These are phyloP conservation scores for Merluccius polli DNA, from an alignment of 2,797 vertebrate genomes.

Conservation along the genomic window DNA sequence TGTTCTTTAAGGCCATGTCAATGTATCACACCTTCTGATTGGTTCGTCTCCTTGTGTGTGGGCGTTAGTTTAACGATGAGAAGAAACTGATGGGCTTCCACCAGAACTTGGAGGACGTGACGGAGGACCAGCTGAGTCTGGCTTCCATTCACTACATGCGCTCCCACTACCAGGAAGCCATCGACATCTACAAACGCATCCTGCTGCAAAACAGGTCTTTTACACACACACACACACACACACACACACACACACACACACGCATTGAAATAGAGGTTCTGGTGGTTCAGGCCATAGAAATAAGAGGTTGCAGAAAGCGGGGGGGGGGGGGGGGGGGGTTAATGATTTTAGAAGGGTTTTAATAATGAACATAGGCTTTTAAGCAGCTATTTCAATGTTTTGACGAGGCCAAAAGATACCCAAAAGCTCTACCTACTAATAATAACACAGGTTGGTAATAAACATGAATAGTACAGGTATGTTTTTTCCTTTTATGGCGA, in stretches of 20 bases:
- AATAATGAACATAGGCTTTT: no score
- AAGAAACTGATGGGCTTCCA: conserved; percentile 96
- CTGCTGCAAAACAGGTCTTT: conserved; percentile 87
- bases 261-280: no score
- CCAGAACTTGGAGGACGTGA: conserved; percentile 94
- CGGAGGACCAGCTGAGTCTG: conserved; percentile 95
- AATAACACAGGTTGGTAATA: no score
- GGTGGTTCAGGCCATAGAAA: no score
- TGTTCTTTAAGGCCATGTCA: not conserved
- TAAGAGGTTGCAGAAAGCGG: no score
- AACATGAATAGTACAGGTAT: no score
- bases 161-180: conserved; percentile 96
- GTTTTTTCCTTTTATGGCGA: no score
- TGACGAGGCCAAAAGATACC: no score
- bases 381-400: no score
- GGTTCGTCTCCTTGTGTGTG: not conserved
- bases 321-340: no score
- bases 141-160: conserved; percentile 99
- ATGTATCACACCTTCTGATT: not conserved
- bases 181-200: conserved; percentile 97
- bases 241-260: not conserved
- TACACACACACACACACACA: not conserved
- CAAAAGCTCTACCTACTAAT: no score
- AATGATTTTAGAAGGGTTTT: no score
- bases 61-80: conserved; percentile 87